Evolutionary conservation across 2,888 invertebrate species (phyloP).

Genomic region (Asteroscopus sphinx): DNA sequence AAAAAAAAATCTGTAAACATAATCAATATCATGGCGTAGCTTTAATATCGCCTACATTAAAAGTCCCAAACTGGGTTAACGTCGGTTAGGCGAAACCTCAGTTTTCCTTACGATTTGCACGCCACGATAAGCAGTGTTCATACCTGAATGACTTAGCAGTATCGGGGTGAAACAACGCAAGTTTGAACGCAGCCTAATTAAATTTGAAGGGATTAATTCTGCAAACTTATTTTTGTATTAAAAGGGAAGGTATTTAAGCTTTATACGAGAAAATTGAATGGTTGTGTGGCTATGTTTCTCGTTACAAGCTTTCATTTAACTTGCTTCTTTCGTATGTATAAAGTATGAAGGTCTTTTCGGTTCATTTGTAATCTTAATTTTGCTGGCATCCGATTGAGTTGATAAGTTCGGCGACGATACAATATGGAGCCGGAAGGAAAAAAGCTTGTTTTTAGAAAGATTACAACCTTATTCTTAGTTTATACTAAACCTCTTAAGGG

Average conservation of each 20-base stretch:
- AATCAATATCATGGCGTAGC: background rate
- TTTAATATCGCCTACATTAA: constrained; percentile 4
- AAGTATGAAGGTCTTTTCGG: too few relatives aligned
- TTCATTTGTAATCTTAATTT: too few relatives aligned
- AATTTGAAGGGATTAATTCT: constrained; percentile 31
- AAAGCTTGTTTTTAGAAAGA: too few relatives aligned
- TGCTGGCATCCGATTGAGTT: too few relatives aligned
- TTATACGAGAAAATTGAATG: background rate
- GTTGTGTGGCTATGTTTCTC: background rate
- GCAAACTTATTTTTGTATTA: constrained; percentile 13
- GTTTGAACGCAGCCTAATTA: constrained; percentile 30
- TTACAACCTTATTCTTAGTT: too few relatives aligned
- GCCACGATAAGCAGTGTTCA: constrained; percentile 38
- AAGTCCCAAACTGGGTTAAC: constrained; percentile 7
- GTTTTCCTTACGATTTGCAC: constrained; percentile 52
- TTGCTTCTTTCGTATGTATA: too few relatives aligned
- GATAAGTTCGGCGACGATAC: too few relatives aligned
- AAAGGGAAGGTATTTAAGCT: constrained; percentile 2
- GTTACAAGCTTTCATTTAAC: too few relatives aligned
- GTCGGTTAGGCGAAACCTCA: constrained; percentile 26
- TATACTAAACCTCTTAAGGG: too few relatives aligned
- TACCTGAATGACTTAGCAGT: constrained; percentile 40
- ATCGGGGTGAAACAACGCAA: constrained; percentile 33
- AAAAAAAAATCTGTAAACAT: background rate
- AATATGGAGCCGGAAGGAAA: too few relatives aligned